Percentiles rank a stretch among this genome's conserved stretches.
These are phyloP conservation scores for Polydrusus pterygomalis DNA, from an alignment of 2,888 invertebrate genomes.

Conservation along the genomic window DNA sequence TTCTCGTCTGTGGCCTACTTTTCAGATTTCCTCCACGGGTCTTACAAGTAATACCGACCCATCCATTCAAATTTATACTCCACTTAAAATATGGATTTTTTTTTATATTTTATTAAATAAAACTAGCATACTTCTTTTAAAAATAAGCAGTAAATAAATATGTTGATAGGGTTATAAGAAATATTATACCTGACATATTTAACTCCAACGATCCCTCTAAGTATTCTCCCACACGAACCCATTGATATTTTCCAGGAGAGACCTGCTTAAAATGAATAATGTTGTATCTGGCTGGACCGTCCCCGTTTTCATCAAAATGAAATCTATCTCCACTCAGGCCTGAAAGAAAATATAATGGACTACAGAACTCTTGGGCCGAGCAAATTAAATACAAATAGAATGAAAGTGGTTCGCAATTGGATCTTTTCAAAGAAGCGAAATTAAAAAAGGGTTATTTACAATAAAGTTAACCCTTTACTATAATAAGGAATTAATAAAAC, in stretches of 20 bases:
- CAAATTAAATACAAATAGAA: conserved; percentile 30
- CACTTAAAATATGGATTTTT: no score
- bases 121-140: no score
- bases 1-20: no score
- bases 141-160: neutral
- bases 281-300: conserved; percentile 95
- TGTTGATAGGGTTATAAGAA: neutral
- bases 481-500: neutral
- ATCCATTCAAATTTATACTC: no score
- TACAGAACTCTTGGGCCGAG: conserved; percentile 14
- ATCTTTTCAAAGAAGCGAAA: neutral
- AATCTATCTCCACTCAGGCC: conserved; percentile 93
- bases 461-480: neutral
- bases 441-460: conserved; percentile 10
- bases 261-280: conserved; percentile 96
- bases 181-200: conserved; percentile 82
- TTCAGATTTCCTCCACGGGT: no score
- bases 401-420: conserved; percentile 12
- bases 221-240: conserved; percentile 92
- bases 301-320: conserved; percentile 91
- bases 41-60: no score
- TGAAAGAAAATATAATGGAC: conserved; percentile 68
- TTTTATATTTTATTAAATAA: no score
- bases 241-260: conserved; percentile 82
- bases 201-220: conserved; percentile 86